Evolutionary conservation across 2,888 invertebrate species (phyloP).

Genomic region (Orchesellides sinensis): DNA sequence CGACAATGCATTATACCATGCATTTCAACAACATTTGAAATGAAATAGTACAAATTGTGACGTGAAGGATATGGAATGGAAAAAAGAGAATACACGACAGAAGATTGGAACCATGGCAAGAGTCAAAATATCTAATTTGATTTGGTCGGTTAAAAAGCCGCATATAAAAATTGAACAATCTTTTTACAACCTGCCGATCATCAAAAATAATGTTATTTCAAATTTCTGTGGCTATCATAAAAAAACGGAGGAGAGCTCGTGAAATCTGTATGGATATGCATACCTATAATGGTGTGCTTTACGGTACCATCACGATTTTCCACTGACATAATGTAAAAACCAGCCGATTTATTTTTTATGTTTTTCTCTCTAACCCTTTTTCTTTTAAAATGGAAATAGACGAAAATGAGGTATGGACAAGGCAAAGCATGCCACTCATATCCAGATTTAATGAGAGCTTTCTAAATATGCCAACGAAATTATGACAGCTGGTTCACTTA

Average conservation of each 20-base stretch:
- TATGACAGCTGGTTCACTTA: slow-evolving; percentile 47
- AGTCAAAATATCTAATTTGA: slow-evolving; percentile 49
- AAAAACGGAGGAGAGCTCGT: slow-evolving; percentile 31
- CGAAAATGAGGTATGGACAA: no score
- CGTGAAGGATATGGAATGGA: background rate
- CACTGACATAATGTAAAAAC: no score
- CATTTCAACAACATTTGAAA: no score
- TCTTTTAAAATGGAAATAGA: no score
- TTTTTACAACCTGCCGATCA: slow-evolving; percentile 50
- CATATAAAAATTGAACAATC: slow-evolving; percentile 53
- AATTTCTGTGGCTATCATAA: slow-evolving; percentile 33
- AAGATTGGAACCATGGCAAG: no score
- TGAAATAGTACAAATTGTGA: no score
- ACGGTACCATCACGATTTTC: slow-evolving; percentile 44
- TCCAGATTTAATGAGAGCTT: slow-evolving; percentile 26
- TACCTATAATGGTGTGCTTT: slow-evolving; percentile 28
- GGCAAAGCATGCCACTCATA: slow-evolving; percentile 15
- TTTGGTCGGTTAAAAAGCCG: slow-evolving; percentile 49
- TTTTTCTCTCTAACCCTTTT: no score
- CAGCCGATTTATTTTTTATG: no score
- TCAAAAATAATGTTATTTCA: slow-evolving; percentile 51
- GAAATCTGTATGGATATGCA: slow-evolving; percentile 10
- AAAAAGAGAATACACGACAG: background rate
- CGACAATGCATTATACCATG: no score
- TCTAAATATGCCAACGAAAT: slow-evolving; percentile 21